Conservation (phyloP, 2,888 invertebrate species). For the Drosophila fungiperda region DNA sequence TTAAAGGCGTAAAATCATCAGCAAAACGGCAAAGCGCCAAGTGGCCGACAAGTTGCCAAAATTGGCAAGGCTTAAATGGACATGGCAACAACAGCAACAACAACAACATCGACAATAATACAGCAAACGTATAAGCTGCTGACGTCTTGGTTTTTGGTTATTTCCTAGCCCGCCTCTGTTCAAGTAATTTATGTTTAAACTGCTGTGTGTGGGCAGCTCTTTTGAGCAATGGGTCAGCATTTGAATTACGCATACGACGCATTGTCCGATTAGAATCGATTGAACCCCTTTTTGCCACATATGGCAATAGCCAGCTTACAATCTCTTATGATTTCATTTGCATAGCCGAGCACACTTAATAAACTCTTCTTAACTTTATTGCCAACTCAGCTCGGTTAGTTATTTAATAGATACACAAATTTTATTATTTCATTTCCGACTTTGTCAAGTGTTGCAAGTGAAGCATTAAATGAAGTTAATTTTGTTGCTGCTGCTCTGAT, state of each 20-base stretch:
- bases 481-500: slow-evolving; percentile 34
- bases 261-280: slow-evolving; percentile 50
- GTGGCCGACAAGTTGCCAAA: slow-evolving; percentile 80
- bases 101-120: slow-evolving; percentile 25
- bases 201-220: slow-evolving; percentile 42
- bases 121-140: slow-evolving; percentile 37
- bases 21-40: slow-evolving; percentile 43
- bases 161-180: slow-evolving; percentile 68
- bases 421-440: slow-evolving; percentile 23
- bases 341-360: slow-evolving; percentile 3
- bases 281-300: slow-evolving; percentile 33
- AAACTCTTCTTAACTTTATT: slow-evolving; percentile 16
- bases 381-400: slow-evolving; percentile 12
- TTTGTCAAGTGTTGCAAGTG: slow-evolving; percentile 22
- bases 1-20: slow-evolving; percentile 68
- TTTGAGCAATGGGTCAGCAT: slow-evolving; percentile 53
- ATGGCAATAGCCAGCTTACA: slow-evolving; percentile 32
- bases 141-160: slow-evolving; percentile 59
- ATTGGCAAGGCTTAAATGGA: slow-evolving; percentile 80
- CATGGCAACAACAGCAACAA: slow-evolving; percentile 52
- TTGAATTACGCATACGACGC: slow-evolving; percentile 68
- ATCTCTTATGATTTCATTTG: slow-evolving; percentile 42
- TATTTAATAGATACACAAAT: neutral
- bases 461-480: slow-evolving; percentile 20
- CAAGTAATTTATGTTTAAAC: slow-evolving; percentile 47